These are phyloP conservation scores for Erpornis zantholeuca DNA, from an alignment of 2,113 vertebrate genomes.

Conservation along the genomic window DNA sequence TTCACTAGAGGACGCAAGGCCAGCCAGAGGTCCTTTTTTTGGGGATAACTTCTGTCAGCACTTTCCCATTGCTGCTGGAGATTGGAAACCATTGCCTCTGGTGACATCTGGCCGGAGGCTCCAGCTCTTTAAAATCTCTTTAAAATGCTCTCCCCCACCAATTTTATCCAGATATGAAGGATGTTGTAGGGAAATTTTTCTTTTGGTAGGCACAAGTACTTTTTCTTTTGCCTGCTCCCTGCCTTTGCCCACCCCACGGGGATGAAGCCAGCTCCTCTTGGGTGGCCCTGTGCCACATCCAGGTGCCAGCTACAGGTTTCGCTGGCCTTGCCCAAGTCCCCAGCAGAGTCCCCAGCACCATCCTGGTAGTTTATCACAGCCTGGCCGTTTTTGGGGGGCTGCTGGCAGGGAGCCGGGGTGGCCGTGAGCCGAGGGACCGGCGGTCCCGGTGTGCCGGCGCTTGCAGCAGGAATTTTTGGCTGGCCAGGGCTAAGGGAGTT, in stretches of 20 bases:
- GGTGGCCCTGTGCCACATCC: background rate
- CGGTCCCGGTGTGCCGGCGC: rapidly evolving
- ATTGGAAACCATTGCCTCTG: background rate
- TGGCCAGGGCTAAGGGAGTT: background rate
- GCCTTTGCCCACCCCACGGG: rapidly evolving
- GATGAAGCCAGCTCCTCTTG: background rate
- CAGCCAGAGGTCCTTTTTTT: background rate
- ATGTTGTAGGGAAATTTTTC: background rate
- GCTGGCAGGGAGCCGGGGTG: rapidly evolving
- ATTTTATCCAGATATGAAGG: background rate
- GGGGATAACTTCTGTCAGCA: background rate
- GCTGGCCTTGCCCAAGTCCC: background rate
- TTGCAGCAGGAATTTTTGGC: background rate
- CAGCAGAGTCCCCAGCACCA: background rate
- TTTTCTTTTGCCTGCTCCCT: background rate
- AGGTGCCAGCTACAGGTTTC: background rate
- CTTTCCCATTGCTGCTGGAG: background rate
- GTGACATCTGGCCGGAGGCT: background rate
- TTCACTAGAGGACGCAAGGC: rapidly evolving
- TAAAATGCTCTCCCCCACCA: background rate
- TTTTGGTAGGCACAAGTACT: background rate
- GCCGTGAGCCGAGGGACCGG: rapidly evolving
- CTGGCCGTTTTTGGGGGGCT: background rate
- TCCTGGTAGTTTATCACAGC: rapidly evolving
- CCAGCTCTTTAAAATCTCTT: background rate